These are phyloP conservation scores for Eurypyga helias DNA, from an alignment of 2,113 vertebrate genomes.

Conservation along the genomic window DNA sequence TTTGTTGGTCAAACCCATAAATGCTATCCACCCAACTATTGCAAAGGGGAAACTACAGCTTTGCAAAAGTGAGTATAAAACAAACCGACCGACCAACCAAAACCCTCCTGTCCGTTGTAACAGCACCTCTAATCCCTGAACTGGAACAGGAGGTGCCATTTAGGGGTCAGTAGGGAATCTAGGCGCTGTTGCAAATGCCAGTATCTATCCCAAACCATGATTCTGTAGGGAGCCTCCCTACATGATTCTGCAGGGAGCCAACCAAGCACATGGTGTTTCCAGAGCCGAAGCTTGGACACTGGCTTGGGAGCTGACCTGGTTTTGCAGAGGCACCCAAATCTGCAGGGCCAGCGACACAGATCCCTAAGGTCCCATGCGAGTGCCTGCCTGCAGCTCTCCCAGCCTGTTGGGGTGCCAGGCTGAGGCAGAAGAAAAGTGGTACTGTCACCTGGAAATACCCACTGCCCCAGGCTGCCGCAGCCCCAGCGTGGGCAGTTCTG, in stretches of 20 bases:
- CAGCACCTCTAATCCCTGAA: not conserved
- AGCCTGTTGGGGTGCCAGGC: rapidly evolving
- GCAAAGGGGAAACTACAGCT: not conserved
- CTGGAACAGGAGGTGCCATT: not conserved
- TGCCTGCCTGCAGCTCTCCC: not conserved
- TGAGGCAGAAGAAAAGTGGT: not conserved
- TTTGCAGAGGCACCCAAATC: not conserved
- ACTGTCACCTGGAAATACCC: not conserved
- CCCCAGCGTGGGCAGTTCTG: not conserved
- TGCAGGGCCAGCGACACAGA: rapidly evolving
- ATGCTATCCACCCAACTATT: not conserved
- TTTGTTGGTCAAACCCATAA: not conserved
- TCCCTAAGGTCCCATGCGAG: rapidly evolving
- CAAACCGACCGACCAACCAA: not conserved
- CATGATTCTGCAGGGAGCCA: not conserved
- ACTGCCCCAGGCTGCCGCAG: not conserved
- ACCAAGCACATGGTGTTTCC: not conserved
- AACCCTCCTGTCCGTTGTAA: not conserved
- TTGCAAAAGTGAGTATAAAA: not conserved
- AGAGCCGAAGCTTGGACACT: not conserved
- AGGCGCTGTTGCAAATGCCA: not conserved
- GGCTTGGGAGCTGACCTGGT: not conserved
- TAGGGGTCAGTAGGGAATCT: rapidly evolving
- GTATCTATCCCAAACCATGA: not conserved
- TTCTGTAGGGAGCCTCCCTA: not conserved